Evolutionary conservation across 2,113 vertebrate genomes (phyloP).

Genomic region (Halichoerus grypus): DNA sequence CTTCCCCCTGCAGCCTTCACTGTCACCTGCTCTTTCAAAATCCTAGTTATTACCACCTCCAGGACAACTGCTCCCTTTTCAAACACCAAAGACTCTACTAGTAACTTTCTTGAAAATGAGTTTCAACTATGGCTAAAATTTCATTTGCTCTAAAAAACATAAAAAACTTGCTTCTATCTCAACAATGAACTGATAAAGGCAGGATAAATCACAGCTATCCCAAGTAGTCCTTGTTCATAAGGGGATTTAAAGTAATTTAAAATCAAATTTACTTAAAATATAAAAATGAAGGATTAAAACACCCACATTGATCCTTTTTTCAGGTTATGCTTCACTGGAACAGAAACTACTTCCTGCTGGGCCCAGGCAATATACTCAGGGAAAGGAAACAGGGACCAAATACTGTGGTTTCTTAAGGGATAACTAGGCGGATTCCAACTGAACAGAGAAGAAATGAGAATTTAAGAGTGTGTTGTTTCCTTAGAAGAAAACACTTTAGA

Average conservation of each 20-base stretch:
- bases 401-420: neutral
- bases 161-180: slow-evolving; percentile 9
- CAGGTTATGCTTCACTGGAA: neutral
- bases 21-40: neutral
- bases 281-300: neutral
- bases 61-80: neutral
- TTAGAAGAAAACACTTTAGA: neutral
- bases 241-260: slow-evolving; percentile 30
- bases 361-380: neutral
- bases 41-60: neutral
- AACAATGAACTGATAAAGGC: neutral
- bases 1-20: neutral
- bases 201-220: slow-evolving; percentile 31
- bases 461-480: neutral
- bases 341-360: neutral
- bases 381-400: neutral
- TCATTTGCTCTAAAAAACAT: slow-evolving; percentile 26
- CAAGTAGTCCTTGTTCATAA: neutral
- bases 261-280: neutral
- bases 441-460: neutral
- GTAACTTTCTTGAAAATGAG: slow-evolving; percentile 17
- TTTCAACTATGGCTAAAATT: neutral
- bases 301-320: neutral
- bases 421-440: neutral
- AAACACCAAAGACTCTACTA: neutral